Percentiles rank a stretch among this genome's conserved stretches.
These are phyloP conservation scores for Listronotus bonariensis DNA, from an alignment of 1,140 invertebrate species.

Conservation along the genomic window DNA sequence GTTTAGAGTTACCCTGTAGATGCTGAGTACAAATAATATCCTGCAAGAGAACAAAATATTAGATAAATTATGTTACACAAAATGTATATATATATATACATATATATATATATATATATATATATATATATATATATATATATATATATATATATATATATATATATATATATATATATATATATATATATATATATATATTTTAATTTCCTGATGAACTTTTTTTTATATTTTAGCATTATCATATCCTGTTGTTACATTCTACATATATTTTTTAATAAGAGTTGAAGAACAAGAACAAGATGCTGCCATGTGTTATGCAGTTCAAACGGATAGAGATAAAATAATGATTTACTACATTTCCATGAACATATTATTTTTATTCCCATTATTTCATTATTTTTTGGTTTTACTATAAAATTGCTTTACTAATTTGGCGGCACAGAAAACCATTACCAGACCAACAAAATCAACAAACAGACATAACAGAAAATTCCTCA, in stretches of 20 bases:
- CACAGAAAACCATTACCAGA: conserved; percentile 47
- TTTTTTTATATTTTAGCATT: conserved; percentile 44
- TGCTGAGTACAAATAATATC: no score
- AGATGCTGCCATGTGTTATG: conserved; percentile 23
- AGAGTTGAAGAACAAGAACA: conserved; percentile 27
- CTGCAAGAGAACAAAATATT: no score
- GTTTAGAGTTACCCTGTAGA: no score
- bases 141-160: no score
- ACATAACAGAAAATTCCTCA: conserved; percentile 36
- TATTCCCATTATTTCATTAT: conserved; percentile 58
- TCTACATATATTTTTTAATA: conserved; percentile 40
- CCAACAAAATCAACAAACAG: conserved; percentile 18
- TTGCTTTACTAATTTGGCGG: conserved; percentile 60
- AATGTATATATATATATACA: no score
- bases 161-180: no score
- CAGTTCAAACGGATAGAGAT: conserved; percentile 44
- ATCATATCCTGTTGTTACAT: conserved; percentile 44
- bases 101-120: no score
- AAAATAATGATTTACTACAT: conserved; percentile 54
- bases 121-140: no score
- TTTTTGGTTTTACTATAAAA: conserved; percentile 61
- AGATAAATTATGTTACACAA: no score
- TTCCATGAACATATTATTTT: conserved; percentile 58
- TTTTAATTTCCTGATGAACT: no score
- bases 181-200: no score